These are phyloP conservation scores for Clamator glandarius DNA, from an alignment of 2,797 vertebrate species.

Conservation along the genomic window DNA sequence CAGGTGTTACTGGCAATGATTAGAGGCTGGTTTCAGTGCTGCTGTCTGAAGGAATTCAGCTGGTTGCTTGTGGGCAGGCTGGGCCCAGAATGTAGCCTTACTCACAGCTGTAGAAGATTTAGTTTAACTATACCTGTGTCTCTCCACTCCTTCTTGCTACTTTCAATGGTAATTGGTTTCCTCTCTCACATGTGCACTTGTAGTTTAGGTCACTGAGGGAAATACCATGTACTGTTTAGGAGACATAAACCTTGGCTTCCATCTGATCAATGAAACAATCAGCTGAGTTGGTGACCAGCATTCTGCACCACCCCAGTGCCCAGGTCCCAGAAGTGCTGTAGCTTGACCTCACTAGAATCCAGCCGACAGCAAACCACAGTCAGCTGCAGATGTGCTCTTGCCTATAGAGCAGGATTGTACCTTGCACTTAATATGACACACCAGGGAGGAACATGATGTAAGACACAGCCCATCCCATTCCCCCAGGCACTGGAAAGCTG, in stretches of 20 bases:
- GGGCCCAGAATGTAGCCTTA: background rate
- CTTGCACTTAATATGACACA: background rate
- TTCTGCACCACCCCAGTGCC: accelerated
- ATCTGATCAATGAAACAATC: background rate
- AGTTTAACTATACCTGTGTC: background rate
- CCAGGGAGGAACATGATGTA: background rate
- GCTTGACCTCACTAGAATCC: background rate
- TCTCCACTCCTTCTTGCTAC: background rate
- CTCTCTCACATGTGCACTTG: background rate
- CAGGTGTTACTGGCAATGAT: background rate
- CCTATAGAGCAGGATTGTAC: background rate
- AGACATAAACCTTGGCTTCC: background rate
- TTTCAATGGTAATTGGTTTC: background rate
- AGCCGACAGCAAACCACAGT: background rate
- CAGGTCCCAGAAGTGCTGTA: accelerated
- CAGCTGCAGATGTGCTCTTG: background rate
- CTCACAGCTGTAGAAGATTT: background rate
- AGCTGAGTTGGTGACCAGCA: background rate
- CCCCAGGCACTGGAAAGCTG: background rate
- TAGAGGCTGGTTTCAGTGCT: background rate
- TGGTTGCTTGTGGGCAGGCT: background rate
- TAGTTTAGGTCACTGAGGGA: background rate
- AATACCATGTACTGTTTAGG: background rate
- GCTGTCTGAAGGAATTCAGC: background rate
- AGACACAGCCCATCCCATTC: background rate